These are phyloP conservation scores for Erebia epiphron DNA, from an alignment of 2,888 invertebrate genomes.

Conservation along the genomic window DNA sequence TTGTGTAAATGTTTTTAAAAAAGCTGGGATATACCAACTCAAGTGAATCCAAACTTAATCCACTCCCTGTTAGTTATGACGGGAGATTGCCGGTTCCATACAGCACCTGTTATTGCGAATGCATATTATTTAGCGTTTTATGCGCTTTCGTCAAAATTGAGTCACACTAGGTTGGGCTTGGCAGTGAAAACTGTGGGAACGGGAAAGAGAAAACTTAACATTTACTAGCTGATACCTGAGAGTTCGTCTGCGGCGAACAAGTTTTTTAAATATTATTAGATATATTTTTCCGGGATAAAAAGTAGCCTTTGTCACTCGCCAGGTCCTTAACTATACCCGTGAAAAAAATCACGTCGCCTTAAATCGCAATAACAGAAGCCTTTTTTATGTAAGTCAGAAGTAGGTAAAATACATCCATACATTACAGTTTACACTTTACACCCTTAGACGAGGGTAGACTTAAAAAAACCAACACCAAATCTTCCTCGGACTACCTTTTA, in stretches of 20 bases:
- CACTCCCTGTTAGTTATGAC: constrained; percentile 52
- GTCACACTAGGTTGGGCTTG: constrained; percentile 51
- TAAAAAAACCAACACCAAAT: constrained; percentile 32
- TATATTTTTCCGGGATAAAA: no score
- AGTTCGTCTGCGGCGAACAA: no score
- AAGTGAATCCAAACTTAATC: constrained; percentile 34
- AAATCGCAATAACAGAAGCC: neutral
- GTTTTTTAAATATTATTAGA: no score
- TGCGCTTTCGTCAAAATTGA: constrained; percentile 48
- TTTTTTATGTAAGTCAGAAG: neutral
- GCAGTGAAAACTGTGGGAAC: constrained; percentile 62
- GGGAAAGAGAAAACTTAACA: constrained; percentile 8
- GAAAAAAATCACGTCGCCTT: no score
- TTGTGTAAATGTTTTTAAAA: no score
- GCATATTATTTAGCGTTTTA: constrained; percentile 62
- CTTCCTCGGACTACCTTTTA: constrained; percentile 29
- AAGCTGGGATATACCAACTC: constrained; percentile 23
- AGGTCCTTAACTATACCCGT: no score
- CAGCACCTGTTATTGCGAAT: constrained; percentile 71
- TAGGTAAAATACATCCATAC: neutral
- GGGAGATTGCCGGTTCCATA: constrained; percentile 59
- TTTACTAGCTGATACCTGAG: neutral
- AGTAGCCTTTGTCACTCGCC: no score
- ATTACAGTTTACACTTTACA: neutral
- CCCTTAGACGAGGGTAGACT: constrained; percentile 38